Conservation (phyloP, 1,140 invertebrate genomes). For the Lepidurus arcticus region DNA sequence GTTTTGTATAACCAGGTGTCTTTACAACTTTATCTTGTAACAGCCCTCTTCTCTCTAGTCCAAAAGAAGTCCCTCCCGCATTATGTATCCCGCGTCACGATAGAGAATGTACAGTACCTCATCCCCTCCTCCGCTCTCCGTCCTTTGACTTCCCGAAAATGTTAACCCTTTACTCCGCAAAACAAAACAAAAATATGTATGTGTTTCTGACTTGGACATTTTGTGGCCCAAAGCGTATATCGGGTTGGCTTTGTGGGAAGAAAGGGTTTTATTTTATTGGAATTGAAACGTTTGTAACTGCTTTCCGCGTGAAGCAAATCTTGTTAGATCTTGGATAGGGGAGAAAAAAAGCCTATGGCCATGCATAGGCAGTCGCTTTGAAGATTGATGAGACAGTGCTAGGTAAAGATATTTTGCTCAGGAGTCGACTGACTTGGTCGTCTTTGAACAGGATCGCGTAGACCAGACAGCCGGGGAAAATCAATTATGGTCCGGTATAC, state of each 20-base stretch:
- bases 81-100: constrained; percentile 18
- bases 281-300: neutral
- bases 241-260: neutral
- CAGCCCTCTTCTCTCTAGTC: neutral
- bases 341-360: constrained; percentile 15
- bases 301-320: neutral
- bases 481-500: neutral
- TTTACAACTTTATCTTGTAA: constrained; percentile 22
- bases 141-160: neutral
- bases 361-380: neutral
- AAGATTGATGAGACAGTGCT: constrained; percentile 11
- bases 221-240: constrained; percentile 3
- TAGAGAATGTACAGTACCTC: neutral
- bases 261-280: neutral
- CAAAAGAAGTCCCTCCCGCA: constrained; percentile 9
- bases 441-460: neutral
- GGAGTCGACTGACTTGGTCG: neutral
- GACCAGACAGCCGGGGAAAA: neutral
- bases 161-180: too few relatives aligned
- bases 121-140: neutral
- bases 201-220: constrained; percentile 2
- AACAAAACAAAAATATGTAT: too few relatives aligned
- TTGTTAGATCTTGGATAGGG: neutral
- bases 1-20: constrained; percentile 16
- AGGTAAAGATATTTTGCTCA: neutral